Evolutionary conservation across 2,113 vertebrate species (phyloP), one percentile per base, ranked within the genome.

Genomic region (Siphamia tubifer): DNA sequence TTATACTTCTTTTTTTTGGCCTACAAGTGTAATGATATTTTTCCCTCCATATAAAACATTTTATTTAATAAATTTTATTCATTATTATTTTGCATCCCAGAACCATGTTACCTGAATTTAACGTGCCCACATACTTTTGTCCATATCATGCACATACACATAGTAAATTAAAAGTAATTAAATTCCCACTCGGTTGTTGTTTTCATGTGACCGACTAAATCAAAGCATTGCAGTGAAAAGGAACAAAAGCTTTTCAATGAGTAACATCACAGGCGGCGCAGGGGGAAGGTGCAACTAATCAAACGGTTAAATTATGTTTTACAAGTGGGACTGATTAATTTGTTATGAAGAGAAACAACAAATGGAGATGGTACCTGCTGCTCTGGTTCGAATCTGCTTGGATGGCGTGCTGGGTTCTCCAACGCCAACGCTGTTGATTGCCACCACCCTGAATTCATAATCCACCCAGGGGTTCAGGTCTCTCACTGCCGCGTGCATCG

Each of bases 371-470:
- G 16, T 91, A 93, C 92, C 91, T 89, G 91, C 90, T 57, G 91
- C 83, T 89, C 82, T 83, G 53, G 91, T 93, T 61, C 76, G 81
- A 36, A 89, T 79, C 53, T 82, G 88, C 72, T 84, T 77, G 21
- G 92, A 91, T 7, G 88, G 83, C 30, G 60, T 61, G 69, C 91
- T 93, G 77, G 92, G 90, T 48, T 94, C 90, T 32, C 91, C 91
- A 12, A 93, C 74, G 23, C 91, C 91, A 65, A 94, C 87, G 44
- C 69, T 80, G 87, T 92, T 93, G 70, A 90, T 85, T 36, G 91
- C 91, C 64, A 90, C 86, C 65, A 92, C 91, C 82, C 91, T 87
- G 86, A 93, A 93, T 83, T 91, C 85, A 67, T 92, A 92, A 74
- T 92, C 91, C 82, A 93, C 85, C 90, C 90, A 93, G 31, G 91